Percentiles rank a stretch among this genome's conserved stretches.
phyloP scores from a whole-genome alignment of 2,888 invertebrate genomes.

The Polymixis lichenea region DNA sequence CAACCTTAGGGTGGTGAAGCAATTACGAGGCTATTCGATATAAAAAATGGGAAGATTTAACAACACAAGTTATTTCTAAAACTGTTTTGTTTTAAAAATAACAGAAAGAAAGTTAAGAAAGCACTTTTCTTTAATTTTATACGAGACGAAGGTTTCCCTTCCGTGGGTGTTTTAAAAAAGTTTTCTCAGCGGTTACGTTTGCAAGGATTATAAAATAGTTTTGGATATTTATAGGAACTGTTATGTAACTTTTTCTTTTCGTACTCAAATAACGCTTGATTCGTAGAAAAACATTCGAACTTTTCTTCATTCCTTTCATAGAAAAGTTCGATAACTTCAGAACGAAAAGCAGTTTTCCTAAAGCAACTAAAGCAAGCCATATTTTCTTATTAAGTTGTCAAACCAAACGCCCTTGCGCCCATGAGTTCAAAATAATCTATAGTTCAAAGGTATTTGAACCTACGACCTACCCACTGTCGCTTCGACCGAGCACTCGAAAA shows the following conservation, averaged over 20 bases:
- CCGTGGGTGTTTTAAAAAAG: background rate
- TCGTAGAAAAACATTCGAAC: background rate
- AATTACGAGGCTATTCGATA: background rate
- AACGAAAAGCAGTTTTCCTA: conserved; percentile 5
- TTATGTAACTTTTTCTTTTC: background rate
- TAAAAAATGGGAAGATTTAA: background rate
- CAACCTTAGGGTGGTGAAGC: background rate
- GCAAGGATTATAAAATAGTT: background rate
- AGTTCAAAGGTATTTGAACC: conserved; percentile 58
- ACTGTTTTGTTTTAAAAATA: conserved; percentile 3
- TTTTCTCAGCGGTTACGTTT: background rate
- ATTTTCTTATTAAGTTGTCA: conserved; percentile 22
- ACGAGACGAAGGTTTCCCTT: conserved; percentile 4
- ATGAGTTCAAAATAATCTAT: conserved; percentile 41
- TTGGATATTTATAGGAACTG: background rate
- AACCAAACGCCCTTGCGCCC: conserved; percentile 39
- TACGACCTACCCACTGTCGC: conserved; percentile 28
- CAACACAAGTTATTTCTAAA: background rate
- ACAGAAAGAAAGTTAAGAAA: conserved; percentile 6
- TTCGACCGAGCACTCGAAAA: conserved; percentile 17
- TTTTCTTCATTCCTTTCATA: background rate
- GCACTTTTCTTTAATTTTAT: conserved; percentile 27
- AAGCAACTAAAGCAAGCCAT: background rate
- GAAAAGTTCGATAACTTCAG: background rate
- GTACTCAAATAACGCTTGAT: background rate